Evolutionary conservation across 2,888 invertebrate species (phyloP), one percentile per base, ranked within the genome.

Genomic region (Rotaria sp.): DNA sequence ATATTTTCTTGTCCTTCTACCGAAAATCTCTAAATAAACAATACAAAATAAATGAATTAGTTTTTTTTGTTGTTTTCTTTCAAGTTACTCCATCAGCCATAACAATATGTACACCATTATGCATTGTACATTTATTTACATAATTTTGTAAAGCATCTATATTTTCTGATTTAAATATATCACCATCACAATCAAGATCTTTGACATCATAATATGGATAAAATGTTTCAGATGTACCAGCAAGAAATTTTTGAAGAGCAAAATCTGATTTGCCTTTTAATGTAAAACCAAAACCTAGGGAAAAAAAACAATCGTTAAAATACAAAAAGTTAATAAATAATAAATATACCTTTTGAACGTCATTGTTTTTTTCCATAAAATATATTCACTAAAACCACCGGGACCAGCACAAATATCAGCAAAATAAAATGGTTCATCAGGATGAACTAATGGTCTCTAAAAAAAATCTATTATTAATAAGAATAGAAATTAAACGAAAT

Each of bases 321-420:
- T n/a, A n/a, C n/a, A n/a, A n/a, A n/a, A n/a, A 45, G 10, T 45
- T 45, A 45, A 45, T 45, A 45, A 45, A 45, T 45, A 45, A 45
- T 45, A 45, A 45, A n/a, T n/a, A n/a, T n/a, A 80, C 96, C 98
- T 92, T 97, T 97, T 21, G 95, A 94, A 88, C 93, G 91, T 88
- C 92, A 92, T 84, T 90, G 90, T 85, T 89, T 90, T n/a, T 86
- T 94, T 93, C 93, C 94, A 97, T 7, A 99, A 92, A 85, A 98
- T 93, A 91, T 98, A 99, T 91, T 99, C 98, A 13, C 96, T 95
- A 91, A 97, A 97, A 0, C 96, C 96, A 21, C 96, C 97, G 1
- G 96, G 96, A 0, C 96, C 98, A n/a, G 97, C 97, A 92, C 98
- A 99, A 1, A 98, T 94, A 91, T 99, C 98, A 38, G 96, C 96